These are phyloP conservation scores for Cephus runcator DNA, from an alignment of 2,888 invertebrate genomes.

Conservation along the genomic window DNA sequence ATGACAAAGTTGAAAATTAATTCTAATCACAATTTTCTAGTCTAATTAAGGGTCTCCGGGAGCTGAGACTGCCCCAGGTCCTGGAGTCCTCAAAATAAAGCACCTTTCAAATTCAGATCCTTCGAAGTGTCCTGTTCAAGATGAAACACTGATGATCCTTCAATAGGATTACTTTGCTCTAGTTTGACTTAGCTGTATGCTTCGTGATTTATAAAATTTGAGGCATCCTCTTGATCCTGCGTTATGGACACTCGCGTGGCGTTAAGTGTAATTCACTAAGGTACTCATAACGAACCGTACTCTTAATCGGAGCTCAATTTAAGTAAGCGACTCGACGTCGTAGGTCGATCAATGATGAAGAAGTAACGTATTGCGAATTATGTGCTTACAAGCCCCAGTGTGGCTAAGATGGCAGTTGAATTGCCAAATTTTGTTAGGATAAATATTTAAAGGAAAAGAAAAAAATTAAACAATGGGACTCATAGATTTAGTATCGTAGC, in stretches of 20 bases:
- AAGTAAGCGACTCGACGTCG: slow-evolving; percentile 23
- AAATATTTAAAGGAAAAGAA: not conserved
- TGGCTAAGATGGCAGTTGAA: not conserved
- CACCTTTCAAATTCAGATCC: not conserved
- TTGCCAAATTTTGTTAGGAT: not conserved
- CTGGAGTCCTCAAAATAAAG: slow-evolving; percentile 28
- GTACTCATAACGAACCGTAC: slow-evolving; percentile 33
- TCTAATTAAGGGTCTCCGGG: slow-evolving; percentile 25
- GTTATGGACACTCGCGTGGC: not conserved
- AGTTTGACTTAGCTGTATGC: not conserved
- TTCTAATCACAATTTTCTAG: not conserved
- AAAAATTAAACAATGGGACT: not conserved
- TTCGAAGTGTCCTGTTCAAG: not conserved
- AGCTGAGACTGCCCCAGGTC: slow-evolving; percentile 56
- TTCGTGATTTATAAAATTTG: not conserved
- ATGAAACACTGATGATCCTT: not conserved
- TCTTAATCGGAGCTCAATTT: slow-evolving; percentile 49
- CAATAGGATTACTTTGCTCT: not conserved
- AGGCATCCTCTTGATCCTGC: not conserved
- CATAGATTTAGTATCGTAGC: not conserved
- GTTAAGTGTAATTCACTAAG: not conserved
- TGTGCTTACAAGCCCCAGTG: not conserved
- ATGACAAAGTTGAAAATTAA: not conserved
- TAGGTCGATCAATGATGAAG: slow-evolving; percentile 9
- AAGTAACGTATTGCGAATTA: slow-evolving; percentile 7